Conservation (phyloP, 1,140 invertebrate genomes). For the Maniola jurtina region DNA sequence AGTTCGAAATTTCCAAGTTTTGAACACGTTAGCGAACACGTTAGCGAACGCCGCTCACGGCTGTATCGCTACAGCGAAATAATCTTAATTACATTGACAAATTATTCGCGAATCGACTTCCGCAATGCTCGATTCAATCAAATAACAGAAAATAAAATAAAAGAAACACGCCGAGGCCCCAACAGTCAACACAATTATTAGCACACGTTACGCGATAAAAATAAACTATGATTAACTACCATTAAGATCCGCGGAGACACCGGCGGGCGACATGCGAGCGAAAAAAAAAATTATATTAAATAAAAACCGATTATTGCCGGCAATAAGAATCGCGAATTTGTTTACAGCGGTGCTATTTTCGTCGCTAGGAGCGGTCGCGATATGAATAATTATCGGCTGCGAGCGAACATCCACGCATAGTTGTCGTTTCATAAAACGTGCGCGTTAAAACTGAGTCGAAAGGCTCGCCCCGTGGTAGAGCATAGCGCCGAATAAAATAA, state of each 20-base stretch:
- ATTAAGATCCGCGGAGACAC: constrained; percentile 75
- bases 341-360: constrained; percentile 66
- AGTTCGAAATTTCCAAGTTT: constrained; percentile 36
- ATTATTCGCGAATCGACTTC: constrained; percentile 48
- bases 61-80: constrained; percentile 6
- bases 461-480: constrained; percentile 77
- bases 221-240: constrained; percentile 77
- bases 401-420: constrained; percentile 75
- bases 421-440: constrained; percentile 78
- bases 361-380: constrained; percentile 63
- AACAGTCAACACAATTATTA: constrained; percentile 72
- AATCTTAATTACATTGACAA: constrained; percentile 17
- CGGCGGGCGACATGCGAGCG: constrained; percentile 52
- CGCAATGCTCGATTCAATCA: constrained; percentile 61
- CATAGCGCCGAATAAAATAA: constrained; percentile 80
- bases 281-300: constrained; percentile 54
- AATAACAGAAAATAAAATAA: constrained; percentile 59
- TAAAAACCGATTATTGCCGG: constrained; percentile 36
- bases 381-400: constrained; percentile 73
- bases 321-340: constrained; percentile 68
- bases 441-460: constrained; percentile 79
- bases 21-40: constrained; percentile 25
- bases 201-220: constrained; percentile 76
- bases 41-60: constrained; percentile 7
- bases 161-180: constrained; percentile 65